Evolutionary conservation across 2,888 invertebrate species (phyloP).

Genomic region (Mycogona germanica): DNA sequence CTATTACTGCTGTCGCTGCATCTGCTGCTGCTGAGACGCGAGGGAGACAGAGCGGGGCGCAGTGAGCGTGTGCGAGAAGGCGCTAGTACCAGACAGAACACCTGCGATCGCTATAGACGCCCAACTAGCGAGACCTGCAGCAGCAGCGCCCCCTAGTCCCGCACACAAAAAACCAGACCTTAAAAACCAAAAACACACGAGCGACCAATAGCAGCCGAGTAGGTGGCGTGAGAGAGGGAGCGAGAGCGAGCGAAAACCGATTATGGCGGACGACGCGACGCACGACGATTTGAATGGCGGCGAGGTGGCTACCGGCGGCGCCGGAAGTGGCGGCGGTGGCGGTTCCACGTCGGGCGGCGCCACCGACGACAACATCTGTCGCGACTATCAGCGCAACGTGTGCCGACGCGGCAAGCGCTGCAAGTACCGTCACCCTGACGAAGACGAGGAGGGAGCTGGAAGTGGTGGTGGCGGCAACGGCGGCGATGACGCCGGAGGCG

Average conservation of each 20-base stretch:
- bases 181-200: too few species aligned
- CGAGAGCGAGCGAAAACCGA: not conserved
- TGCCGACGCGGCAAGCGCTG: slow-evolving; percentile 47
- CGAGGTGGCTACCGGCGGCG: too few species aligned
- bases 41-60: too few species aligned
- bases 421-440: slow-evolving; percentile 41
- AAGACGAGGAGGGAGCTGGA: too few species aligned
- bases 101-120: too few species aligned
- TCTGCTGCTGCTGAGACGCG: not conserved
- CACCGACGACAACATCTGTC: slow-evolving; percentile 41
- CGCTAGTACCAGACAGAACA: too few species aligned
- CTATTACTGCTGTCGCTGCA: not conserved
- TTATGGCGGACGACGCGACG: slow-evolving; percentile 3
- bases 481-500: slow-evolving; percentile 31
- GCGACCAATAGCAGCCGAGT: too few species aligned
- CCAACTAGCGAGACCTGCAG: too few species aligned
- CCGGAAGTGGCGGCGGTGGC: too few species aligned
- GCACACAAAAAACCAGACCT: not conserved
- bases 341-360: not conserved
- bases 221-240: not conserved
- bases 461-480: too few species aligned
- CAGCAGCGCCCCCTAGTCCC: not conserved
- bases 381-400: slow-evolving; percentile 46
- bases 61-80: too few species aligned
- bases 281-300: slow-evolving; percentile 12